Evolutionary conservation across 2,888 invertebrate species (phyloP), one percentile per base, ranked within the genome.

Genomic region (Geophilus truncorum): DNA sequence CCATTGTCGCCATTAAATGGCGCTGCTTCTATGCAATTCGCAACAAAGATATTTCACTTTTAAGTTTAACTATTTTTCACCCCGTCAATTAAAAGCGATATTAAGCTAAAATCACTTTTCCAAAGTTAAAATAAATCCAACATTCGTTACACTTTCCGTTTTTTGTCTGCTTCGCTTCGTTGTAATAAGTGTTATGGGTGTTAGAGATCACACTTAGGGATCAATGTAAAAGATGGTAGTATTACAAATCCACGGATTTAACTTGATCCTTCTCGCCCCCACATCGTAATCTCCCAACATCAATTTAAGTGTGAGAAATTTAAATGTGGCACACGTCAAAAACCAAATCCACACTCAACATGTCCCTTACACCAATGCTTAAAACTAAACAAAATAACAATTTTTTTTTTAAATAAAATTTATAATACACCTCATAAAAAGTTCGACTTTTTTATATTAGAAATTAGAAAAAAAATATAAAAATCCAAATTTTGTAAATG

Each of bases 261-360:
- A 70, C 25, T 70, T 70, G 70, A 70, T 70, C 70, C 70, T 28
- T 70, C 70, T 70, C 70, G 70, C 70, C 70, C 70, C 70, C 70
- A 70, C 70, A 70, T 7, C 25, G 1, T 70, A 70, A 70, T 70
- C 70, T 70, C 70, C n/a, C 70, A 70, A 70, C 70, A 70, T 70
- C 70, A 70, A 70, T 70, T 70, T 70, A 28, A 70, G 70, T 70
- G 70, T 70, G 70, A 70, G 70, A 70, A 70, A n/a, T 70, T 23
- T 70, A 70, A 70, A 70, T 70, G 70, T 70, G 70, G 70, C 70
- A 12, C 70, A 45, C 45, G 45, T 45, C 45, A 45, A 45, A 45
- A 45, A 45, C 45, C 45, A 45, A 45, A 45, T 32, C 32, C 45
- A 4, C 3, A 70, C 70, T 70, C 10, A 7, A 25, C 23, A 10